phyloP scores from a whole-genome alignment of 1,140 invertebrate species.

The Penaeus vannamei region DNA sequence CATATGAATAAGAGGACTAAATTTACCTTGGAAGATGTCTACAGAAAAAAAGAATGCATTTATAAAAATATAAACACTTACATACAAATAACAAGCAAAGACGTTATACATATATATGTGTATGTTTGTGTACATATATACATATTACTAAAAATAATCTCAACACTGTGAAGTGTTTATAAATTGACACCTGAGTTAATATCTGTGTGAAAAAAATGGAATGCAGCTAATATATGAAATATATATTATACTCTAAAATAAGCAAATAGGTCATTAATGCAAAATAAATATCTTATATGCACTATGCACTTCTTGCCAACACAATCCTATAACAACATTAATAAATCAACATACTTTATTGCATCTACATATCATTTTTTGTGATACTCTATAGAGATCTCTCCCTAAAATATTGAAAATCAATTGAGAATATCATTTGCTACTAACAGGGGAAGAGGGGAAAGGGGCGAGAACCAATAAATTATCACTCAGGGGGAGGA shows the following conservation, averaged over 20 bases:
- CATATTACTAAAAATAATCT: constrained; percentile 2
- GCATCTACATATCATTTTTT: too few species aligned
- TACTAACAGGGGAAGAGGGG: constrained; percentile 22
- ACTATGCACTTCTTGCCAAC: too few species aligned
- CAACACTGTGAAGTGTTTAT: not conserved
- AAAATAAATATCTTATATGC: too few species aligned
- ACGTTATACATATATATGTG: not conserved
- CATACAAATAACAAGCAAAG: constrained; percentile 18
- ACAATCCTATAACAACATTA: too few species aligned
- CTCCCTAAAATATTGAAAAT: too few species aligned
- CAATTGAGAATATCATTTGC: too few species aligned
- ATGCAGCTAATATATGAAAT: constrained; percentile 1
- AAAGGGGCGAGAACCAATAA: not conserved
- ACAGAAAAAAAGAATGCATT: not conserved
- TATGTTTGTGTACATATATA: constrained; percentile 13
- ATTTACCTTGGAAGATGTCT: not conserved
- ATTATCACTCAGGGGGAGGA: constrained; percentile 54
- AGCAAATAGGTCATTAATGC: not conserved
- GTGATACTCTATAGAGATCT: too few species aligned
- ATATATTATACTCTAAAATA: constrained; percentile 20
- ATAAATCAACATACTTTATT: too few species aligned
- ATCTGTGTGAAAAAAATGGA: not conserved
- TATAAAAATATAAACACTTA: constrained; percentile 39
- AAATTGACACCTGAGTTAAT: too few species aligned
- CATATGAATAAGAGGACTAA: not conserved